phyloP scores from a whole-genome alignment of 2,797 vertebrate species.

The Dallia pectoralis region DNA sequence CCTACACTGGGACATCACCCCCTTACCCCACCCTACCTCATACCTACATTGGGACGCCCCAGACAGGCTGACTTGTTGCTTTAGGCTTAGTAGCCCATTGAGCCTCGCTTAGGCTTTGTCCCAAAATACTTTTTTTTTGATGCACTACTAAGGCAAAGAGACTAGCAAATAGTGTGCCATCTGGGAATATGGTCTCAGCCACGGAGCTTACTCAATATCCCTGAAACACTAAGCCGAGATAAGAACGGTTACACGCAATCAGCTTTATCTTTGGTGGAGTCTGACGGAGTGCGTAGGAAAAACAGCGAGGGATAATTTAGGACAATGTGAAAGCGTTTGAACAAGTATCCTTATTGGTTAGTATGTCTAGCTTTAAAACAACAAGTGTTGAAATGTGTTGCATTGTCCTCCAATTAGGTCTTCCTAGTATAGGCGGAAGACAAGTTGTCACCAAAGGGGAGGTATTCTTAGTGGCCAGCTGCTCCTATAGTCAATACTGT shows the following conservation, averaged over 20 bases:
- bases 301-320: constrained; percentile 46
- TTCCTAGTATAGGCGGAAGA: constrained; percentile 35
- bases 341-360: constrained; percentile 44
- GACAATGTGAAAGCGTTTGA: constrained; percentile 44
- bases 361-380: constrained; percentile 14
- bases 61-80: constrained; percentile 59
- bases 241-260: constrained; percentile 52
- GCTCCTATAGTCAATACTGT: constrained; percentile 51
- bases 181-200: constrained; percentile 23
- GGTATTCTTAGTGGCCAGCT: constrained; percentile 68
- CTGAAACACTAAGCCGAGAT: constrained; percentile 52
- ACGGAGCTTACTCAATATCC: constrained; percentile 51
- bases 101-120: constrained; percentile 21
- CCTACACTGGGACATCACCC: constrained; percentile 38
- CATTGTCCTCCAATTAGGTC: constrained; percentile 29
- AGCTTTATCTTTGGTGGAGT: constrained; percentile 52
- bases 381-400: constrained; percentile 40
- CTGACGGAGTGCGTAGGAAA: constrained; percentile 60
- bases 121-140: not conserved
- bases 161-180: not conserved
- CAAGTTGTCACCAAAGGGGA: constrained; percentile 43
- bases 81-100: constrained; percentile 52
- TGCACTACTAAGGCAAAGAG: not conserved
- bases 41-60: constrained; percentile 38
- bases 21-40: constrained; percentile 28